Base-by-base conservation (phyloP, 2,888 invertebrate species). In the Cephus runcator region DNA sequence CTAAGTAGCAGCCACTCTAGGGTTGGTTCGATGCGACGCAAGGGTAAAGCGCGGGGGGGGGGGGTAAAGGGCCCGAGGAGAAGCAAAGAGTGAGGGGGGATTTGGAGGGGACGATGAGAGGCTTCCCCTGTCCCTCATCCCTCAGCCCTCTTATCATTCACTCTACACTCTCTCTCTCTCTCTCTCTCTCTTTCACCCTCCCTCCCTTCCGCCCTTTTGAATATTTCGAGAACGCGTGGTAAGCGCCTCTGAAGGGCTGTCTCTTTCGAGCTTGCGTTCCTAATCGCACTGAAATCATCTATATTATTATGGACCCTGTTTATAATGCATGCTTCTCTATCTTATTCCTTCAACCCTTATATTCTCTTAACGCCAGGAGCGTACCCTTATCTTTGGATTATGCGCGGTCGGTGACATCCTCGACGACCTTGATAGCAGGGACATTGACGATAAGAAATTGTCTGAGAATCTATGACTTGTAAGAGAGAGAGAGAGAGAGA, bases 161-260 rank as follows among this genome's bases (percentile, higher is more conserved):
- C 35, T 35, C 35, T 35, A 35, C 35, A 12, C 35, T 35, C 35
- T 12, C 36, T 36, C 12, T 36, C 36, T 34, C 35, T 11, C 35
- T 35, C 35, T 11, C 35, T 36, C 36, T 36, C 12, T 36, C 36
- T 12, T 34, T 36, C 69, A 75, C n/a, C 71, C 35, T 71, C 73
- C 34, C 31, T 23, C 75, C 34, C 40, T 75, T 73, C 40, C 71
- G 12, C 56, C 6, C 30, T 80, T 81, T 75, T 83, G 84, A 86
- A 86, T 86, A 86, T 85, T 85, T 83, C 80, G 81, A 83, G 85
- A 87, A 87, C 85, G 88, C 88, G 82, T 85, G 85, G 88, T 88
- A 89, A 89, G 89, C 88, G 86, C 84, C 86, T 88, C 88, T 89
- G 83, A 86, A 89, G 88, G 80, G 85, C 84, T 86, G 83, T 85